These are phyloP conservation scores for Champsocephalus esox DNA, from an alignment of 2,797 vertebrate genomes.

Conservation along the genomic window DNA sequence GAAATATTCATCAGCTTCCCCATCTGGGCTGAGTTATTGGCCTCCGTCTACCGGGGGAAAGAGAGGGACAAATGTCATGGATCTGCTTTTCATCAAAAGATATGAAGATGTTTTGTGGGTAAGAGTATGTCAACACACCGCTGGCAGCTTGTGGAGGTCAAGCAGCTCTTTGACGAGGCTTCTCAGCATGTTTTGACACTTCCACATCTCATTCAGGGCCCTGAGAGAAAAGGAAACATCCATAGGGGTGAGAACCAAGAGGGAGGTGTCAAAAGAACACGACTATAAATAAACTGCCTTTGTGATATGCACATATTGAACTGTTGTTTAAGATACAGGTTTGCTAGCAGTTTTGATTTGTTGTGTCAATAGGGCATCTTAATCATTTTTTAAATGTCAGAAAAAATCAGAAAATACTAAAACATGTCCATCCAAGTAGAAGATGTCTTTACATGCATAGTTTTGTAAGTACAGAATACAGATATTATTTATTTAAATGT, in stretches of 20 bases:
- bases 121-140: slow-evolving; percentile 80
- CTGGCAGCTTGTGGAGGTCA: slow-evolving; percentile 96
- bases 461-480: too few relatives aligned
- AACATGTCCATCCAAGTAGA: too few relatives aligned
- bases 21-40: slow-evolving; percentile 95
- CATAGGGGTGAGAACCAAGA: not conserved
- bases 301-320: not conserved
- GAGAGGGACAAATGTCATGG: slow-evolving; percentile 31
- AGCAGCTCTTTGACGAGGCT: slow-evolving; percentile 95
- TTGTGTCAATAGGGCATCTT: not conserved
- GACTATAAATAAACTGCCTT: not conserved
- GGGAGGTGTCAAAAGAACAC: not conserved
- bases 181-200: slow-evolving; percentile 99
- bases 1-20: slow-evolving; percentile 98
- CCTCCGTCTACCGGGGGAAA: slow-evolving; percentile 88
- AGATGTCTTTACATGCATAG: too few relatives aligned
- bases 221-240: slow-evolving; percentile 76
- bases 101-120: not conserved
- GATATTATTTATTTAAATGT: too few relatives aligned
- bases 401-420: too few relatives aligned
- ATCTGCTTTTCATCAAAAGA: not conserved
- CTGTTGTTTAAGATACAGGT: not conserved
- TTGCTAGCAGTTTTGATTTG: slow-evolving; percentile 8
- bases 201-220: slow-evolving; percentile 99
- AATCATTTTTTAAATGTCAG: too few relatives aligned